Conservation (phyloP, 2,113 vertebrate genomes). For the Eupsittula cactorum region DNA sequence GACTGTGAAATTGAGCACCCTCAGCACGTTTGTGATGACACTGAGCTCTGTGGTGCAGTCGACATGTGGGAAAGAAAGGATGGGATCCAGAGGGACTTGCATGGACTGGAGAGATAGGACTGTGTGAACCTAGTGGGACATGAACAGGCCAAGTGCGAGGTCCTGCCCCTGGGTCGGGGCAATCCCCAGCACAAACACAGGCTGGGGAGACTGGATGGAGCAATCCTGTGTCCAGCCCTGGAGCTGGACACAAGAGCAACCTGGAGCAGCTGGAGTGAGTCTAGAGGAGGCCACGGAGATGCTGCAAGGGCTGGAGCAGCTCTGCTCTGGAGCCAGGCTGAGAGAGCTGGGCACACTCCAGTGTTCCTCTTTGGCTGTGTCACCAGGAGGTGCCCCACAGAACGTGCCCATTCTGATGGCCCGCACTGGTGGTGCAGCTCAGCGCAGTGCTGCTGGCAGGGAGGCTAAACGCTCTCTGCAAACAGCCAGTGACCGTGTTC, state of each 20-base stretch:
- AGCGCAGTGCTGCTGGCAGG: not conserved
- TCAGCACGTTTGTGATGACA: not conserved
- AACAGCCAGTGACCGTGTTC: rapidly evolving
- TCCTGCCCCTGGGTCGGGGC: not conserved
- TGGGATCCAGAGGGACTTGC: not conserved
- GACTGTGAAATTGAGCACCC: not conserved
- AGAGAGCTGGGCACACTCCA: not conserved
- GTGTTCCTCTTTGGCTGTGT: not conserved
- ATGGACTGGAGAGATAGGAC: not conserved
- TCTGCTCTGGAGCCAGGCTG: not conserved
- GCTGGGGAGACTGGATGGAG: not conserved
- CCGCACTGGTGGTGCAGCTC: not conserved
- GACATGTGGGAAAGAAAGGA: not conserved
- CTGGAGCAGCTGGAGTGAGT: not conserved
- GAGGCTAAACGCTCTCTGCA: not conserved
- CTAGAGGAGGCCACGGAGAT: not conserved
- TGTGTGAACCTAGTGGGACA: not conserved
- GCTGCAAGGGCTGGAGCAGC: not conserved
- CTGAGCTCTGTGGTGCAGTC: not conserved
- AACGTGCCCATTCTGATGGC: not conserved
- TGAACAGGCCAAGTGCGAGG: not conserved
- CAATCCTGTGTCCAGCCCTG: not conserved
- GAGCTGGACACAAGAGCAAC: not conserved
- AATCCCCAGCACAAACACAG: not conserved
- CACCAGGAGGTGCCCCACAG: not conserved